Evolutionary conservation across 2,797 vertebrate species (phyloP).

Genomic region (Helicolenus hilgendorfi): DNA sequence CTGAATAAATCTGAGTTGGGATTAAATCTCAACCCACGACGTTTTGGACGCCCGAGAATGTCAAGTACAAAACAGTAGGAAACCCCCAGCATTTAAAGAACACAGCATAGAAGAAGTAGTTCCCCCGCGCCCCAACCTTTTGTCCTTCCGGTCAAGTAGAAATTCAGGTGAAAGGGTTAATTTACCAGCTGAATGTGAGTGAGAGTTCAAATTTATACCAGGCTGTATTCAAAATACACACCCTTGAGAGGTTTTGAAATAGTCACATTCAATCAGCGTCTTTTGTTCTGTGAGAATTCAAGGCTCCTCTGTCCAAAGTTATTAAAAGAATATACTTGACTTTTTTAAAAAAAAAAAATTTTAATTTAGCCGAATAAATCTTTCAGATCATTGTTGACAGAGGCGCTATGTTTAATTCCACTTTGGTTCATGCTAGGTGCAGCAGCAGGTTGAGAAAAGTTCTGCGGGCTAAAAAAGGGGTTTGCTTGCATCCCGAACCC

Average conservation of each 20-base stretch:
- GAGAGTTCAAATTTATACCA: constrained; percentile 44
- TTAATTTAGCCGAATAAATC: constrained; percentile 95
- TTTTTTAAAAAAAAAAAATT: no score
- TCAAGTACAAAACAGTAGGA: constrained; percentile 85
- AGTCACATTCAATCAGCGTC: constrained; percentile 64
- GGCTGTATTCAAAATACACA: constrained; percentile 63
- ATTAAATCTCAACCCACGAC: constrained; percentile 44
- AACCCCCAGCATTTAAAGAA: constrained; percentile 79
- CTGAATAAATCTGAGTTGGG: constrained; percentile 35
- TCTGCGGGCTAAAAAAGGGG: constrained; percentile 98
- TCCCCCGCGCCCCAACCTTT: constrained; percentile 21
- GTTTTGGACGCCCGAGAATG: constrained; percentile 45
- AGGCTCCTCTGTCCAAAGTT: constrained; percentile 32
- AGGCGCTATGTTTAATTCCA: constrained; percentile 92
- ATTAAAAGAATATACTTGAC: constrained; percentile 51
- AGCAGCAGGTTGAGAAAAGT: constrained; percentile 92
- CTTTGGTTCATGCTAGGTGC: constrained; percentile 86
- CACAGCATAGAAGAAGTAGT: constrained; percentile 61
- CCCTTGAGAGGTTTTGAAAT: constrained; percentile 37
- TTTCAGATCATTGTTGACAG: constrained; percentile 97
- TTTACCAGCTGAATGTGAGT: constrained; percentile 48
- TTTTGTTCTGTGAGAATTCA: constrained; percentile 50
- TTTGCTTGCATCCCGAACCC: constrained; percentile 97
- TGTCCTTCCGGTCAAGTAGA: constrained; percentile 63
- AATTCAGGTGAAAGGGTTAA: constrained; percentile 51